Evolutionary conservation across 2,113 vertebrate genomes (phyloP).

Genomic region (Xenotilapia caudafasciata): DNA sequence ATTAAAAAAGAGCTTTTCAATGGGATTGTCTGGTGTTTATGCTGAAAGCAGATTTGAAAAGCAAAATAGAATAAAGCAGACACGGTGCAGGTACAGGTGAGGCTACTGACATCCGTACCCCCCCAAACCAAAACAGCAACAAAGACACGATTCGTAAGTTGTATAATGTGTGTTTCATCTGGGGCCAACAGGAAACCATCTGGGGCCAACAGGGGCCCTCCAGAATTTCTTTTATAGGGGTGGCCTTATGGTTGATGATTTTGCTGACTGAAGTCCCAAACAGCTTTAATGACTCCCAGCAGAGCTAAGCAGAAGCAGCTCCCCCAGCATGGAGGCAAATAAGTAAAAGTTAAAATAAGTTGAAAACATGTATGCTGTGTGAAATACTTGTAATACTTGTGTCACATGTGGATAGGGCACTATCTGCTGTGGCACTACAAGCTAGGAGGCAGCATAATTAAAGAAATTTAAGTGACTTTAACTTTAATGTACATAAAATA

Average conservation of each 20-base stretch:
- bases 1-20: not conserved
- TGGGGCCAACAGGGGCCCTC: not conserved
- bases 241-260: not conserved
- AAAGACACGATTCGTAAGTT: accelerated
- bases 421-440: not conserved
- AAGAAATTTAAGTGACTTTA: too few relatives aligned
- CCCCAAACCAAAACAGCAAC: not conserved
- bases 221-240: not conserved
- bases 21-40: not conserved
- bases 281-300: not conserved
- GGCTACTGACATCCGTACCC: not conserved
- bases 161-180: not conserved
- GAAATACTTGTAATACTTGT: not conserved
- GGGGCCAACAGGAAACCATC: not conserved
- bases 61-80: not conserved
- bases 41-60: not conserved
- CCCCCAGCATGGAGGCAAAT: not conserved
- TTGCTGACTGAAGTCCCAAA: not conserved
- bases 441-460: too few relatives aligned
- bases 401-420: not conserved
- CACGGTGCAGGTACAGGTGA: not conserved
- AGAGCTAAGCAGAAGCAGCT: not conserved
- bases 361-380: not conserved
- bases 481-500: too few relatives aligned
- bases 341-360: not conserved